These are phyloP conservation scores for Pseudolaguvia tuberculata DNA, from an alignment of 2,113 vertebrate genomes.

Conservation along the genomic window DNA sequence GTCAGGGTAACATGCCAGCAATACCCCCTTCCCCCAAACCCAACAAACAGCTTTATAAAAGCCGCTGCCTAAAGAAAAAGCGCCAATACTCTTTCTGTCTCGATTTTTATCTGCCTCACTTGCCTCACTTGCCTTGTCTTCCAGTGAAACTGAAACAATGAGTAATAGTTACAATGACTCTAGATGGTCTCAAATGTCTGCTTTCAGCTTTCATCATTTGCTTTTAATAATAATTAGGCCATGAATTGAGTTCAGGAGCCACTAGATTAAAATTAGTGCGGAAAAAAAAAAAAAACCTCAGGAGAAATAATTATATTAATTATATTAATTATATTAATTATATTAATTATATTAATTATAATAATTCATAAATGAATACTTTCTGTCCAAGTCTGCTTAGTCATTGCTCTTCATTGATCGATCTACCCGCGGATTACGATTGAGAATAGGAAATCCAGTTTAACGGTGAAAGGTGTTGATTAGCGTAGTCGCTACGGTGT, in stretches of 20 bases:
- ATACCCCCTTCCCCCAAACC: conserved; percentile 4
- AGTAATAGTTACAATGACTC: conserved; percentile 22
- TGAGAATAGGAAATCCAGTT: no score
- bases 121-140: conserved; percentile 14
- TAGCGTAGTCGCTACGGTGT: no score
- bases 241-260: conserved; percentile 47
- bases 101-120: conserved; percentile 10
- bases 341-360: no score
- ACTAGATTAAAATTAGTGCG: conserved; percentile 42
- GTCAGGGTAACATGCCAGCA: conserved; percentile 4
- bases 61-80: conserved; percentile 20
- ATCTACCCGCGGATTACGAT: no score
- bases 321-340: no score
- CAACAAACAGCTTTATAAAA: conserved; percentile 21
- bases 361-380: conserved; percentile 31
- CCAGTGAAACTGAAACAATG: conserved; percentile 30
- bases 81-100: conserved; percentile 22
- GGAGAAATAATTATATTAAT: conserved; percentile 43
- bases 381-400: conserved; percentile 13
- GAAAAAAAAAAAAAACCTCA: conserved; percentile 41
- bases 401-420: neutral
- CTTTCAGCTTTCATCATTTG: conserved; percentile 17
- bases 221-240: conserved; percentile 49
- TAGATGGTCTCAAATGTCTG: conserved; percentile 34
- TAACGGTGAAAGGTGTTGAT: neutral